Conservation (phyloP, 2,797 vertebrate genomes). For the Cichlasoma orientale region DNA sequence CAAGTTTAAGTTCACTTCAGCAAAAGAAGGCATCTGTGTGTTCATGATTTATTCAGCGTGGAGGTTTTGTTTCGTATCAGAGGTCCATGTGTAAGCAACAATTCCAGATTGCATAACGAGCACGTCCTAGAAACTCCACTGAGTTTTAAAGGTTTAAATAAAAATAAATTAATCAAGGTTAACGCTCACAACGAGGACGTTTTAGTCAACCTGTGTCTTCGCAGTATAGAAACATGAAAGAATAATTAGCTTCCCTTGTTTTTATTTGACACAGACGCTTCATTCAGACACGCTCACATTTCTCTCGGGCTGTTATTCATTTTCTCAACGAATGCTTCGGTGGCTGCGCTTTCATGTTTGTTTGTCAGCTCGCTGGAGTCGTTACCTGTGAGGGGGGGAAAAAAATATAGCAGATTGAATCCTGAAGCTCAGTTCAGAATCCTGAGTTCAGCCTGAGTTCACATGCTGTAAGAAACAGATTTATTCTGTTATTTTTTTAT, state of each 20-base stretch:
- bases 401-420: slow-evolving; percentile 37
- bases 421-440: slow-evolving; percentile 35
- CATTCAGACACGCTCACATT: slow-evolving; percentile 1
- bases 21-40: slow-evolving; percentile 59
- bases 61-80: slow-evolving; percentile 70
- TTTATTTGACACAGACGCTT: slow-evolving; percentile 21
- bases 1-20: slow-evolving; percentile 68
- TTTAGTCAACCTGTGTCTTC: background rate
- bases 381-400: slow-evolving; percentile 24
- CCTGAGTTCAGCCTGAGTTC: slow-evolving; percentile 37
- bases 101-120: slow-evolving; percentile 52
- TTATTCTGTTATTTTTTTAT: slow-evolving; percentile 6
- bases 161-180: slow-evolving; percentile 1
- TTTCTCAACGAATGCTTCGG: slow-evolving; percentile 25
- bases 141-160: background rate
- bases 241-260: slow-evolving; percentile 11
- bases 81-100: slow-evolving; percentile 72
- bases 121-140: slow-evolving; percentile 26
- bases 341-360: slow-evolving; percentile 27
- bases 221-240: background rate
- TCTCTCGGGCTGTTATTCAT: slow-evolving; percentile 30
- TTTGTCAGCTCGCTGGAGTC: slow-evolving; percentile 25
- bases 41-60: slow-evolving; percentile 76
- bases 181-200: background rate
- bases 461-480: slow-evolving; percentile 9